phyloP scores from a whole-genome alignment of 2,113 vertebrate genomes.

The Ia io region DNA sequence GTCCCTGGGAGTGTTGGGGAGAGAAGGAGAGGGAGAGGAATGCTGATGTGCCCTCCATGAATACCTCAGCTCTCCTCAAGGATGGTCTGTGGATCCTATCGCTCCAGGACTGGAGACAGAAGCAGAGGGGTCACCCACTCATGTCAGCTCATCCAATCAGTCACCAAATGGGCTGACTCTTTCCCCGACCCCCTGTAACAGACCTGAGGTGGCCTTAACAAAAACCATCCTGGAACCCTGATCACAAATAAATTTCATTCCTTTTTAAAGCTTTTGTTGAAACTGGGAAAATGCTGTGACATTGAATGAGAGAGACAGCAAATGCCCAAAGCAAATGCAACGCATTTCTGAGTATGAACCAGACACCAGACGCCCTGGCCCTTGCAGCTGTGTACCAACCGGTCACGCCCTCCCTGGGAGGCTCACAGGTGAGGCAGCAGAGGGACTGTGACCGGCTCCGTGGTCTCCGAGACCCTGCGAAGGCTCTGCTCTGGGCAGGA shows the following conservation, averaged over 20 bases:
- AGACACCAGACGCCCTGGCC: neutral
- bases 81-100: neutral
- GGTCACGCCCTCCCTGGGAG: neutral
- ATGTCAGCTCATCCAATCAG: neutral
- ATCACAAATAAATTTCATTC: constrained; percentile 37
- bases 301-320: constrained; percentile 10
- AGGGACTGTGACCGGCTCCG: neutral
- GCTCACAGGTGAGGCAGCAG: constrained; percentile 1
- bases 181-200: neutral
- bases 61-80: neutral
- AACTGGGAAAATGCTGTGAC: neutral
- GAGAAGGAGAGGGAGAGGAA: fast-evolving
- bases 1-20: neutral
- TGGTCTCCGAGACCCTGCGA: neutral
- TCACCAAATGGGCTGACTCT: neutral
- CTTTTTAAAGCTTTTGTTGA: constrained; percentile 42
- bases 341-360: neutral
- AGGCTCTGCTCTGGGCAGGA: neutral
- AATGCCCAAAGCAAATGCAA: neutral
- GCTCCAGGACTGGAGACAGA: neutral
- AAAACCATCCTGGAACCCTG: neutral
- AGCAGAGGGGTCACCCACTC: neutral
- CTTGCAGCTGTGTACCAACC: neutral
- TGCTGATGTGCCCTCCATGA: neutral
- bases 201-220: neutral